Base-by-base conservation (phyloP, 2,113 vertebrate genomes). In the Struthidea cinerea region DNA sequence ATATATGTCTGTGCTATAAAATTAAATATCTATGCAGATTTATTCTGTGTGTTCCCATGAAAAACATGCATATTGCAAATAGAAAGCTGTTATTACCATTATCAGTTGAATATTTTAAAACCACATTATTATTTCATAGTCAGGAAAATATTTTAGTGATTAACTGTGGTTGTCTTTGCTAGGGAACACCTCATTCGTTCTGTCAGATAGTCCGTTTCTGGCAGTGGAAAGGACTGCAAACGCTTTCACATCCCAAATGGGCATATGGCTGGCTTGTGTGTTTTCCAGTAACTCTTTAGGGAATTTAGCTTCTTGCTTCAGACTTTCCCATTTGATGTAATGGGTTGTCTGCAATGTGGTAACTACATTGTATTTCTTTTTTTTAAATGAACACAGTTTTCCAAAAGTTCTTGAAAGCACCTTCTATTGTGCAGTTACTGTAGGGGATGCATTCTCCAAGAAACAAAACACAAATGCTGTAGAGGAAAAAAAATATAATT, bases 121-220 rank as follows among this genome's bases (percentile, higher is more conserved):
- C 97, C 95, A 94, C 96, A 88, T 28, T 81, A 63, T 55, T 94
- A 83, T 97, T 92, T 96, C 94, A 90, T 82, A 97, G 64, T 75
- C 53, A 92, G 96, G 95, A 96, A 97, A 97, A 56, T 96, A 97
- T 97, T 97, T 92, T 76, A 53, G 79, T 97, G 96, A 98, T 96
- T 98, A 96, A 97, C 50, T 97, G 96, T 97, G 97, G 97, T 96
- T 84, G 53, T 78, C 79, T 91, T 96, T n/a, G 28, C 91, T 92
- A 83, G 71, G 84, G 91, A 94, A 96, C 94, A 91, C 78, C 60
- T 97, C 86, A 86, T 94, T 96, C n/a, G 0, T 89, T 86, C 87
- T 94, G 68, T 90, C 80, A 89, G 60, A 91, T 92, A 84, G 70
- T 93, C 92, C 52, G 73, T 96, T 91, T 80, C 79, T 95, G 85